Percentiles rank a stretch among this genome's conserved stretches.
These are phyloP conservation scores for Melitaea athalia DNA, from an alignment of 2,888 invertebrate species.

Conservation along the genomic window DNA sequence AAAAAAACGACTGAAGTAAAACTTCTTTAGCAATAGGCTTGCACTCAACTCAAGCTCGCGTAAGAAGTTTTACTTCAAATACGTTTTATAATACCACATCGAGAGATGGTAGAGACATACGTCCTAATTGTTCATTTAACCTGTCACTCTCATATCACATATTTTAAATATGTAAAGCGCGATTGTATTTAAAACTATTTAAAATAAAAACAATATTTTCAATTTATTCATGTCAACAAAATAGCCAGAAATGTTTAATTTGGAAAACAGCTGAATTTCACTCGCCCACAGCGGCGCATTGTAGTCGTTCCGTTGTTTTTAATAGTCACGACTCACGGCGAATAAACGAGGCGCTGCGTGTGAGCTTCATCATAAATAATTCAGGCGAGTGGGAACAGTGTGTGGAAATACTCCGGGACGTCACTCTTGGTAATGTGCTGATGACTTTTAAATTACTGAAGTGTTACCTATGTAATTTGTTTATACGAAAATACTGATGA, in stretches of 20 bases:
- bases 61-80: too few relatives aligned
- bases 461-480: too few relatives aligned
- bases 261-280: background rate
- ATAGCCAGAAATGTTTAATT: background rate
- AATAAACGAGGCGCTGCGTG: slow-evolving; percentile 4
- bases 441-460: too few relatives aligned
- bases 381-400: background rate
- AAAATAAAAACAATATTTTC: background rate
- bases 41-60: too few relatives aligned
- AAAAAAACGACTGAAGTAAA: too few relatives aligned
- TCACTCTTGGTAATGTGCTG: background rate
- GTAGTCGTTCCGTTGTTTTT: slow-evolving; percentile 3
- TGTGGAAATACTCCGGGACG: background rate
- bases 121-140: too few relatives aligned
- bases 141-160: too few relatives aligned
- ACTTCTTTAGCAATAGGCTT: too few relatives aligned
- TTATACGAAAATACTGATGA: too few relatives aligned
- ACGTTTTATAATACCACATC: too few relatives aligned
- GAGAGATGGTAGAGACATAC: too few relatives aligned
- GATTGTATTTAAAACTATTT: background rate
- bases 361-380: background rate
- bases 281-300: background rate
- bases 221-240: background rate
- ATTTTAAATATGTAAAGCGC: too few relatives aligned
- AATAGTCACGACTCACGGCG: background rate